These are phyloP conservation scores for Trachemys scripta DNA, from an alignment of 2,113 vertebrate species.

Conservation along the genomic window DNA sequence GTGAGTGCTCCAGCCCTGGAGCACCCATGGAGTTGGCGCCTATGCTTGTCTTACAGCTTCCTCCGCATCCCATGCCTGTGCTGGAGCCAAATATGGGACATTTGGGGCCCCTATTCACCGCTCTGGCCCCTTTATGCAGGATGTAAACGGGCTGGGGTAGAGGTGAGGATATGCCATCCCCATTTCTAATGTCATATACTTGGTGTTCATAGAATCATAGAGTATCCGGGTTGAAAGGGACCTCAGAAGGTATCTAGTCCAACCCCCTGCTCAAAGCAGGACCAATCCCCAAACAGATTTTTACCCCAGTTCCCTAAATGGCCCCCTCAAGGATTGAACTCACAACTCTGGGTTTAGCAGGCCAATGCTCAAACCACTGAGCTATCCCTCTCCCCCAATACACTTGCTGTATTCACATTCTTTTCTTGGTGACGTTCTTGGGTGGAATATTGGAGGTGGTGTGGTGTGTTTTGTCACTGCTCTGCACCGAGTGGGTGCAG, in stretches of 20 bases:
- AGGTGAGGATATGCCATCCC: fast-evolving
- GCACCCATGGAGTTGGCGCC: no score
- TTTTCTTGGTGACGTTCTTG: neutral
- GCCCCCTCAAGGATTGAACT: no score
- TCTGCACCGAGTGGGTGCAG: neutral
- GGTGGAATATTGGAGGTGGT: fast-evolving
- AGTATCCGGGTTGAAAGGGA: no score
- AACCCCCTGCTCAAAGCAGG: no score
- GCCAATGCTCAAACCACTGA: no score
- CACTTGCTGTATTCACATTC: neutral
- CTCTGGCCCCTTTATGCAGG: neutral
- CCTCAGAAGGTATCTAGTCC: no score
- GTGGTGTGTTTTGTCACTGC: neutral
- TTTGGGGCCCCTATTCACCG: neutral
- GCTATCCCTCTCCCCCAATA: no score
- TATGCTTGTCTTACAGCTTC: neutral
- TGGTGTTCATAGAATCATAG: fast-evolving
- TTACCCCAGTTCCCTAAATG: no score
- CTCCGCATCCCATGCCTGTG: neutral
- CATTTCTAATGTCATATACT: fast-evolving
- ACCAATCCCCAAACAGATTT: no score
- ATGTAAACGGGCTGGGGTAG: neutral
- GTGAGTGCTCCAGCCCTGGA: no score
- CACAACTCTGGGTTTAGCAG: no score
- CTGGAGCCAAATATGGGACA: fast-evolving